Conservation (phyloP, 2,113 vertebrate genomes). For the Stomatorhinus ivindoensis region DNA sequence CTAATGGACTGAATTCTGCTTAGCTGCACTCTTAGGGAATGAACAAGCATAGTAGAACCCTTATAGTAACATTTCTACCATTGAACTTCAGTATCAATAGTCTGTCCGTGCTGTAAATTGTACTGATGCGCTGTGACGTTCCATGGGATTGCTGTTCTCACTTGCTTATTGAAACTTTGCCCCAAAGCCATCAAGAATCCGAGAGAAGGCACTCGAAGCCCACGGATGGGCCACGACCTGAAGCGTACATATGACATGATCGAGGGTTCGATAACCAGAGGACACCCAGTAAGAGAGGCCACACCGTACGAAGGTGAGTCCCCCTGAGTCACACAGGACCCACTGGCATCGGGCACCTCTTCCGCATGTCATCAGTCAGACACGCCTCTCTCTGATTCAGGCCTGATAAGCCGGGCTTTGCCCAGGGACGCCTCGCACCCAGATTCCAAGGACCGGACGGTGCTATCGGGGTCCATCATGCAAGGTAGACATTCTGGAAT, state of each 20-base stretch:
- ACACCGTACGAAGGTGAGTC: conserved; percentile 79
- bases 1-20: background rate
- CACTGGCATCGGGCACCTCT: no score
- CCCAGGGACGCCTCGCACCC: conserved; percentile 82
- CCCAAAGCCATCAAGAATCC: conserved; percentile 84
- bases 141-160: background rate
- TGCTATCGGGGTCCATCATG: conserved; percentile 94
- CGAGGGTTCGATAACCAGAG: conserved; percentile 77
- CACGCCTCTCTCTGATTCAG: conserved; percentile 49
- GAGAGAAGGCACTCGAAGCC: conserved; percentile 89
- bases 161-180: conserved; percentile 16
- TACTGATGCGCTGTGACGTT: background rate
- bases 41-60: no score
- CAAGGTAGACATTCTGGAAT: conserved; percentile 65
- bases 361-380: background rate
- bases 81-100: background rate
- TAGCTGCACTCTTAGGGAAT: background rate
- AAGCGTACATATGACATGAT: conserved; percentile 90
- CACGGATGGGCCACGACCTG: conserved; percentile 79
- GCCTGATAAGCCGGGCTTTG: conserved; percentile 85
- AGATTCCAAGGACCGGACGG: conserved; percentile 81
- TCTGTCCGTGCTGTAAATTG: background rate
- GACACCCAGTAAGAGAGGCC: conserved; percentile 73
- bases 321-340: conserved; percentile 35
- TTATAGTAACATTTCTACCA: background rate